These are phyloP conservation scores for Calephelis nemesis DNA, from an alignment of 1,140 invertebrate species.

Conservation along the genomic window DNA sequence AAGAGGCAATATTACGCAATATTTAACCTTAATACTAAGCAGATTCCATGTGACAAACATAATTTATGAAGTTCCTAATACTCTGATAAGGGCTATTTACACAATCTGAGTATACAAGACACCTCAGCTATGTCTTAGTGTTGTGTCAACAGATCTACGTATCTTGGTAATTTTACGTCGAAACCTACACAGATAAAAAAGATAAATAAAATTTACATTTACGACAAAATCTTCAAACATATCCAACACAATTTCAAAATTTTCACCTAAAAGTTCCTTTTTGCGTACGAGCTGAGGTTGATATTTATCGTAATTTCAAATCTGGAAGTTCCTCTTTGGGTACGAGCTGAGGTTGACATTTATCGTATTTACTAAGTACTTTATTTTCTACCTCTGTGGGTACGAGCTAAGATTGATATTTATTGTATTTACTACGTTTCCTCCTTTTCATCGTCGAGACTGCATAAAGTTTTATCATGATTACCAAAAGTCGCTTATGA, in stretches of 20 bases:
- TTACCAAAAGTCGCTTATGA: too few relatives aligned
- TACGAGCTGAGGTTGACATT: too few relatives aligned
- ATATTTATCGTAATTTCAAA: too few relatives aligned
- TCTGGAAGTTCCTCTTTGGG: too few relatives aligned
- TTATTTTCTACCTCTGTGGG: too few relatives aligned
- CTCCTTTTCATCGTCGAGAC: too few relatives aligned
- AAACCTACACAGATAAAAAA: constrained; percentile 71
- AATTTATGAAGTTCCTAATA: constrained; percentile 78
- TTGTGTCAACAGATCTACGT: constrained; percentile 72
- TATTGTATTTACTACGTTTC: too few relatives aligned
- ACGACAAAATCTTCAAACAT: constrained; percentile 45
- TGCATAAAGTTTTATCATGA: too few relatives aligned
- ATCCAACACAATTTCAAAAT: constrained; percentile 35
- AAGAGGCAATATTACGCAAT: constrained; percentile 10
- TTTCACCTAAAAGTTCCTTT: too few relatives aligned
- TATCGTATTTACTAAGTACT: too few relatives aligned
- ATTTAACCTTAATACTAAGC: constrained; percentile 38
- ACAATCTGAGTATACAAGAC: constrained; percentile 67
- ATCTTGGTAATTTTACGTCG: constrained; percentile 72
- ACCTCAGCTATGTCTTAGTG: constrained; percentile 70
- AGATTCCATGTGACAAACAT: constrained; percentile 73
- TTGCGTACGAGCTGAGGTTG: too few relatives aligned
- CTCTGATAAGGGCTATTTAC: constrained; percentile 74
- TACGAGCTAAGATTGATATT: too few relatives aligned
- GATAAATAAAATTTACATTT: constrained; percentile 63